Base-by-base conservation (phyloP, 1,140 invertebrate genomes). In the Augochlora pura region DNA sequence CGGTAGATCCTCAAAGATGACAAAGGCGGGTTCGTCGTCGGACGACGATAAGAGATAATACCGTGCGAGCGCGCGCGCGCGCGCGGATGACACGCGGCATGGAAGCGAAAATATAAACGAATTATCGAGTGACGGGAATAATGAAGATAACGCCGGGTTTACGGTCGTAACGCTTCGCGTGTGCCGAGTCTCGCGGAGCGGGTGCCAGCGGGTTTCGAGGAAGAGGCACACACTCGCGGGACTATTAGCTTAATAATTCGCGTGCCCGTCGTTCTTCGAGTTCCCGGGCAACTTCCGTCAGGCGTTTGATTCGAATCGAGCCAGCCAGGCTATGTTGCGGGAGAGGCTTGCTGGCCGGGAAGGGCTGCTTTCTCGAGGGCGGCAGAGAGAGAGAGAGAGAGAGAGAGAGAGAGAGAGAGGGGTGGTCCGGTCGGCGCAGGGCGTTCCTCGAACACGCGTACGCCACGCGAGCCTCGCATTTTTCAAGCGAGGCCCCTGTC, bases 401-500 rank as follows among this genome's bases (percentile, higher is more conserved):
- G 38, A 39, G 38, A 42, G 42, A 10, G 42, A 42, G 42, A 9
- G 42, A 42, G 42, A 1, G 7, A 42, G 42, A n/a, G 39, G 3
- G 9, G 42, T 46, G 12, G 42, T 12, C 4, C 18, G 49, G 16
- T 21, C 49, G 9, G 49, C 16, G 16, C n/a, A n/a, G 49, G 49
- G 42, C 49, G 49, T 52, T 52, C 49, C 49, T 52, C 69, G 75
- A 87, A 82, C 82, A 77, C 82, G 84, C 85, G 72, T 79, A 60
- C 64, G 21, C 86, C 85, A 87, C 85, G 86, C 85, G 59, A 87
- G 52, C 5, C 25, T 82, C 75, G 72, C 85, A 87, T 87, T 87
- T 87, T 82, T 87, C 85, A 87, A 87, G 39, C 76, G 64, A 73
- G 42, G 32, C 73, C 46, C 54, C 39, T 57, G 52, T 25, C 27